Percentiles rank a stretch among this genome's conserved stretches.
Conservation (phyloP, 2,888 invertebrate genomes). For the Phorcus lineatus region DNA sequence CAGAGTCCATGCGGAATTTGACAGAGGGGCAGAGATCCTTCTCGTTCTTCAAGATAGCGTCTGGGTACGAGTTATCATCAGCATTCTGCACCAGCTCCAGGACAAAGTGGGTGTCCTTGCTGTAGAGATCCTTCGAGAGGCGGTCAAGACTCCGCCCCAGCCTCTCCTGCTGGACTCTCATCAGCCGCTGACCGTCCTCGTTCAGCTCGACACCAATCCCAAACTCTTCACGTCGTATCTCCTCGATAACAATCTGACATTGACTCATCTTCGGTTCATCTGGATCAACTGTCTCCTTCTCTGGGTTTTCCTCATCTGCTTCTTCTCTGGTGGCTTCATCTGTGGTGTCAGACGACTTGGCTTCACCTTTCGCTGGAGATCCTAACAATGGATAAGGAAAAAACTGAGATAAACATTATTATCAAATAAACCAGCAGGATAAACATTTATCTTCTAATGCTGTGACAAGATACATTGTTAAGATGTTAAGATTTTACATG, state of each 20-base stretch:
- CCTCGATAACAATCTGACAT: conserved; percentile 59
- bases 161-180: conserved; percentile 70
- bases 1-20: conserved; percentile 62
- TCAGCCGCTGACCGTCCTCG: conserved; percentile 68
- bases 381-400: no score
- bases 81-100: conserved; percentile 76
- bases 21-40: conserved; percentile 59
- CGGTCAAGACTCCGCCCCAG: conserved; percentile 73
- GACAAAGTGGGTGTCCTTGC: conserved; percentile 75
- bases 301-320: conserved; percentile 16
- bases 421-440: no score
- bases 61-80: conserved; percentile 74
- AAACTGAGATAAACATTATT: no score
- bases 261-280: conserved; percentile 18
- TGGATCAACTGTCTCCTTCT: conserved; percentile 26
- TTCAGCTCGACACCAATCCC: conserved; percentile 72
- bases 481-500: no score
- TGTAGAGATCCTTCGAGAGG: conserved; percentile 70
- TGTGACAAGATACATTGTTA: no score
- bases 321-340: conserved; percentile 9
- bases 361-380: neutral
- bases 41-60: conserved; percentile 41
- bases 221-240: conserved; percentile 73
- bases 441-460: no score
- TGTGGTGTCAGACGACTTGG: conserved; percentile 5